Base-by-base conservation (phyloP, 2,888 invertebrate genomes). In the Thereva unica region DNA sequence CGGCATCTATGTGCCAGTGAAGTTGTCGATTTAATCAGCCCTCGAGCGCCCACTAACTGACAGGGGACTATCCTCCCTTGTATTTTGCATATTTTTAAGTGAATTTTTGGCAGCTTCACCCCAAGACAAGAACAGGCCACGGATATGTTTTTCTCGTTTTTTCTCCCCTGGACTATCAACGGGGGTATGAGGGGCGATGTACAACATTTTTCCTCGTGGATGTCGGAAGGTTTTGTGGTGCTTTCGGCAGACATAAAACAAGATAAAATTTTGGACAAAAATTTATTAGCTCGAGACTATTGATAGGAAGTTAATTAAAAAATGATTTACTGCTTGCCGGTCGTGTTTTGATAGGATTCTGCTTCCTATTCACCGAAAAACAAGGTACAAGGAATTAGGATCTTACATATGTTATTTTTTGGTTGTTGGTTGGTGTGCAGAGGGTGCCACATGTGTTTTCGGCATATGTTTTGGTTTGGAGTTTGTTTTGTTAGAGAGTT, bases 41-140 rank as follows among this genome's bases (percentile, higher is more conserved):
- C 35, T 45, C 57, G 45, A 40, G 57, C 57, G 45, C 44, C 41
- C 23, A 34, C 41, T 34, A 34, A 49, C 37, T 23, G 35, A 12
- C 4, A 42, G 23, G 23, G 42, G n/a, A 38, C 40, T 35, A 54
- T 67, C 38, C 63, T 54, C 23, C 37, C 57, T 44, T 64, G 57
- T 67, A 10, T 64, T 64, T 64, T 67, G 57, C 67, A 67, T 50
- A 56, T 42, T 56, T 64, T 56, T 67, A 67, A 67, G 67, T 64
- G 67, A 67, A 67, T 64, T 67, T 67, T 67, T 67, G 67, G 67
- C 64, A 67, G 64, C 53, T 66, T 45, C 42, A 50, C 50, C 40
- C 41, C 38, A 35, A 42, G 40, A 50, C 12, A 10, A 42, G 50
- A 23, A 49, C 9, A n/a, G 40, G 50, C 7, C 23, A 23, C 23